Conservation (phyloP, 2,113 vertebrate species). For the Reinhardtius hippoglossoides region DNA sequence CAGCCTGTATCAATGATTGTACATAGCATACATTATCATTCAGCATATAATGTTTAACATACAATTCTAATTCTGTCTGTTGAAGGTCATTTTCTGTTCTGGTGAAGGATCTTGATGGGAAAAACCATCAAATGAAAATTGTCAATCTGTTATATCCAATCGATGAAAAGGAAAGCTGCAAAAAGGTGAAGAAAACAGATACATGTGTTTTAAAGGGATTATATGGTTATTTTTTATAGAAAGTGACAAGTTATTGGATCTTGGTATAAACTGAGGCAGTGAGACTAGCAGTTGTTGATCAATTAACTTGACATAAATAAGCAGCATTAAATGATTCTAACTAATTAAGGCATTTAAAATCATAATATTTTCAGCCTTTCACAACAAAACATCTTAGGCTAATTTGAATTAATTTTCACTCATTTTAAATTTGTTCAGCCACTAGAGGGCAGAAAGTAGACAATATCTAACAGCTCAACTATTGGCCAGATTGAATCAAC, state of each 20-base stretch:
- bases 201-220: background rate
- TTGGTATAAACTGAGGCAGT: background rate
- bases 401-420: background rate
- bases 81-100: conserved; percentile 91
- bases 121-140: conserved; percentile 93
- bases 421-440: background rate
- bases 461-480: background rate
- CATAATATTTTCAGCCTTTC: background rate
- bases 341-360: background rate
- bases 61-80: background rate
- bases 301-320: background rate
- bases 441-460: conserved; percentile 3
- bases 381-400: background rate
- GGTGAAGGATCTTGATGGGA: conserved; percentile 93
- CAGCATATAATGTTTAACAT: too few species aligned
- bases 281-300: background rate
- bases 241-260: background rate
- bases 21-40: background rate
- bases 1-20: background rate
- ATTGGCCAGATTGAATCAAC: background rate
- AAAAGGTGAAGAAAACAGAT: conserved; percentile 83
- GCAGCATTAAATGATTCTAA: background rate
- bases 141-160: conserved; percentile 92
- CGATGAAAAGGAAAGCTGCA: conserved; percentile 89
- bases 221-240: background rate